A percentile compares a stretch with the other conserved stretches of the same genome.
These are phyloP conservation scores for Dasypus novemcinctus DNA, from an alignment of 2,113 vertebrate species.

Conservation along the genomic window DNA sequence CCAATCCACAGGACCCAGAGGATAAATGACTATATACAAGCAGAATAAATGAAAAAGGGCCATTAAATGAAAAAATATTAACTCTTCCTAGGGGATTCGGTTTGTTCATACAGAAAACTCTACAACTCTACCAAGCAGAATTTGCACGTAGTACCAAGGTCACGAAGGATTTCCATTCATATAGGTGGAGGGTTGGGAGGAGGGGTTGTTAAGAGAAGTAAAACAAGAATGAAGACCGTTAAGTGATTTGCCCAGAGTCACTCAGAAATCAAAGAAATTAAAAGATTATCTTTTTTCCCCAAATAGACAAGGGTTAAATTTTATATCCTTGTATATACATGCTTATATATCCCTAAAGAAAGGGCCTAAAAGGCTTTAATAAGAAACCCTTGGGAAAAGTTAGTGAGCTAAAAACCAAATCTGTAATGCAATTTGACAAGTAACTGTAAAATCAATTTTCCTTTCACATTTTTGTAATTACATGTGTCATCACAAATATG, in stretches of 20 bases:
- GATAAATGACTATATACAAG: not conserved
- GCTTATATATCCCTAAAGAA: not conserved
- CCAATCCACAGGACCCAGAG: not conserved
- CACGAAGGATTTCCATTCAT: not conserved
- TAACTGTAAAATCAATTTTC: not conserved
- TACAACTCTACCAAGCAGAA: not conserved
- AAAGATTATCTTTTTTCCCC: not conserved
- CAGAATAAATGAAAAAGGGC: not conserved
- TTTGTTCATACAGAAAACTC: not conserved
- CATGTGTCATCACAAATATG: not conserved
- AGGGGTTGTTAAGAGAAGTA: not conserved
- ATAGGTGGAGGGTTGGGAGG: not conserved
- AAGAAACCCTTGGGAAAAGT: not conserved
- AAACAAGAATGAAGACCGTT: slow-evolving; percentile 6
- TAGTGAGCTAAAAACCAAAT: not conserved
- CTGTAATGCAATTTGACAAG: not conserved
- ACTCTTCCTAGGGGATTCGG: not conserved
- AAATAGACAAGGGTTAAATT: not conserved
- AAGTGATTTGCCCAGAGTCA: not conserved
- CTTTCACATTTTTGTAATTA: not conserved
- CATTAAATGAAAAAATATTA: slow-evolving; percentile 6
- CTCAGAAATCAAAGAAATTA: not conserved
- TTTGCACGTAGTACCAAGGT: not conserved
- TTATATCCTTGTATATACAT: not conserved
- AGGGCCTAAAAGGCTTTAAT: not conserved